Conservation (phyloP, 2,888 invertebrate species). For the Drosophila borborema region DNA sequence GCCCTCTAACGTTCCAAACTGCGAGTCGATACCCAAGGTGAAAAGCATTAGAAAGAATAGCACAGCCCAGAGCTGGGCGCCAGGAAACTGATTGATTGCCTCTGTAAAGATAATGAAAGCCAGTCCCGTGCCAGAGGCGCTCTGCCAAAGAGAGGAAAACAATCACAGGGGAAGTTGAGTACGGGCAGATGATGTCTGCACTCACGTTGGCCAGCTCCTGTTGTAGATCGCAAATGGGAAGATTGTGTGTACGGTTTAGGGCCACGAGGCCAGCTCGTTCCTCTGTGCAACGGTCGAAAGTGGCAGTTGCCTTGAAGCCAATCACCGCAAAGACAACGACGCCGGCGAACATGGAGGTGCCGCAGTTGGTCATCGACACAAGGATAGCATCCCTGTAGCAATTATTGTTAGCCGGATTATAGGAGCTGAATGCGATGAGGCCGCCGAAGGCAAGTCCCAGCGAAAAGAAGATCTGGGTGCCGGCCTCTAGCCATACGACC, state of each 20-base stretch:
- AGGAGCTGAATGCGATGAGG: constrained; percentile 96
- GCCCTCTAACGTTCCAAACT: constrained; percentile 97
- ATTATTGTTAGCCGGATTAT: constrained; percentile 98
- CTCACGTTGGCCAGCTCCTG: constrained; percentile 95
- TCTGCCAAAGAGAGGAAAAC: constrained; percentile 86
- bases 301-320: constrained; percentile 91
- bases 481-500: constrained; percentile 98
- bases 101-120: constrained; percentile 99
- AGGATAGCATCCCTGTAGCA: constrained; percentile 97
- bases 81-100: constrained; percentile 98
- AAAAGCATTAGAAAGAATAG: constrained; percentile 98
- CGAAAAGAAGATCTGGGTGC: constrained; percentile 99
- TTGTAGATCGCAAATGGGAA: constrained; percentile 92
- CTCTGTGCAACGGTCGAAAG: constrained; percentile 83
- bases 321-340: constrained; percentile 98
- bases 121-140: constrained; percentile 97
- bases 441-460: constrained; percentile 98
- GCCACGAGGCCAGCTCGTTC: constrained; percentile 86
- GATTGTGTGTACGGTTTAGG: constrained; percentile 87
- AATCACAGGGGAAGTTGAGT: background rate
- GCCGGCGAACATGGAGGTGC: constrained; percentile 98
- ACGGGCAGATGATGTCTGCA: constrained; percentile 57
- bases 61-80: constrained; percentile 97
- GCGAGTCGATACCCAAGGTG: constrained; percentile 97
- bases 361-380: constrained; percentile 96